Conservation (phyloP, 2,113 vertebrate genomes). For the Astur gentilis region DNA sequence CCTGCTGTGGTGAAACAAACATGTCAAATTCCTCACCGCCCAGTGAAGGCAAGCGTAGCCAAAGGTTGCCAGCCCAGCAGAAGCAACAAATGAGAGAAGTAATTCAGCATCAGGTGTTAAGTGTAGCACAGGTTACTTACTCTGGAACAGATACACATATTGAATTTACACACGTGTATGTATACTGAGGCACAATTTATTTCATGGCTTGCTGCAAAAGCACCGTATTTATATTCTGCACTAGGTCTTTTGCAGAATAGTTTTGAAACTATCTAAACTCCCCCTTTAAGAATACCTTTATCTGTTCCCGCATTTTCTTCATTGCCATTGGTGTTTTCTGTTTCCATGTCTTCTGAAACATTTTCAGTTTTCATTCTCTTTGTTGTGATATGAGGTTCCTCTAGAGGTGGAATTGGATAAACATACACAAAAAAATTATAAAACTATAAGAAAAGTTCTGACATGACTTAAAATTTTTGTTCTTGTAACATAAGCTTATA, state of each 20-base stretch:
- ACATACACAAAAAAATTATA: background rate
- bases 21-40: background rate
- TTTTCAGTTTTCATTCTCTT: conserved; percentile 55
- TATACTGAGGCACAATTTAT: background rate
- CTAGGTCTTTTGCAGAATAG: background rate
- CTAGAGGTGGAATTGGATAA: conserved; percentile 4
- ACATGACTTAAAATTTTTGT: background rate
- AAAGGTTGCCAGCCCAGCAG: background rate
- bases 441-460: background rate
- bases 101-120: background rate
- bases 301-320: conserved; percentile 33
- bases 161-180: background rate
- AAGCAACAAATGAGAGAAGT: background rate
- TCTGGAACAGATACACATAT: background rate
- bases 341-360: background rate
- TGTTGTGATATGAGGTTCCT: conserved; percentile 13
- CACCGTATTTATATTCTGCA: background rate
- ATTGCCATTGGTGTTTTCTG: background rate
- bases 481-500: background rate
- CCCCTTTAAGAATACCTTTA: conserved; percentile 51
- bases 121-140: background rate
- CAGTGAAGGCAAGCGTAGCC: background rate
- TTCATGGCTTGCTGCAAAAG: background rate
- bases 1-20: background rate
- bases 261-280: background rate